Conservation (phyloP, 2,113 vertebrate species). For the Lipotes vexillifer region DNA sequence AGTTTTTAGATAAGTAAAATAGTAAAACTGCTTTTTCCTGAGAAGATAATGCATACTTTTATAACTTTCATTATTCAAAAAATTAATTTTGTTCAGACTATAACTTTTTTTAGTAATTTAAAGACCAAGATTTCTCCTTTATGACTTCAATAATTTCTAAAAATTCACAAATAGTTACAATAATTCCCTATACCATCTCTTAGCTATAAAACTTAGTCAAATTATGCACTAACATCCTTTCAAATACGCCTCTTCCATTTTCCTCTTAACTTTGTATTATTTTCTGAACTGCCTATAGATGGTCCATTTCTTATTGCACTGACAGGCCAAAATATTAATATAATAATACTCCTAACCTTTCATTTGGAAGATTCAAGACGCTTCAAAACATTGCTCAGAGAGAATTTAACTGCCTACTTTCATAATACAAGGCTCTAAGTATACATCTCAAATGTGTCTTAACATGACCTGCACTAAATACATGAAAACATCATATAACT, state of each 20-base stretch:
- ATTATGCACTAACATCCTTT: background rate
- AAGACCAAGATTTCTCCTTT: background rate
- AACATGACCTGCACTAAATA: background rate
- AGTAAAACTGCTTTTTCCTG: background rate
- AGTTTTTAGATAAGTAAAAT: slow-evolving; percentile 7
- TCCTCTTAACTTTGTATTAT: slow-evolving; percentile 18
- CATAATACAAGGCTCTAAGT: background rate
- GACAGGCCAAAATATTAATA: background rate
- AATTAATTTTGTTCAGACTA: background rate
- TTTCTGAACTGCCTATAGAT: slow-evolving; percentile 12
- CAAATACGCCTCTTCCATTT: background rate
- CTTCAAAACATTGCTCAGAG: background rate
- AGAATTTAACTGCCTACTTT: background rate
- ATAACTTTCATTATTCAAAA: slow-evolving; percentile 16
- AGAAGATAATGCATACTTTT: background rate
- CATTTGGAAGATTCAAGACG: slow-evolving; percentile 14
- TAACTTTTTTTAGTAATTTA: background rate
- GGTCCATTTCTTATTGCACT: background rate
- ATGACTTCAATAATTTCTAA: background rate
- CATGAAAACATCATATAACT: background rate
- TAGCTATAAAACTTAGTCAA: slow-evolving; percentile 15
- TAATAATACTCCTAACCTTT: background rate
- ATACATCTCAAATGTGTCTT: background rate
- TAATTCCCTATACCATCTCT: background rate
- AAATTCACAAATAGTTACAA: background rate